Percentiles rank a stretch among this genome's conserved stretches.
Conservation (phyloP, 2,888 invertebrate genomes). For the Thera britannica region DNA sequence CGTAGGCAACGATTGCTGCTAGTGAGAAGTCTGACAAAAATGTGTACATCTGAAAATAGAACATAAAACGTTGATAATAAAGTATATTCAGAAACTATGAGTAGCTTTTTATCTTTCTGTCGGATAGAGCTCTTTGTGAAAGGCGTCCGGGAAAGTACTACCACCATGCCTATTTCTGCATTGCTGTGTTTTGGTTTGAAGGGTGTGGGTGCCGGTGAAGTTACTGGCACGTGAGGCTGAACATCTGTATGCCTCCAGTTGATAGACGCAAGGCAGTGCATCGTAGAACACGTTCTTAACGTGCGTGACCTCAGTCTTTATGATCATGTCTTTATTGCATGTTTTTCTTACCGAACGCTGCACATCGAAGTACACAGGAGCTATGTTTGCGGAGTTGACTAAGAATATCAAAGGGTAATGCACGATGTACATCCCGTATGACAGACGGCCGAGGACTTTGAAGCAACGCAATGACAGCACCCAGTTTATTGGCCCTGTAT, state of each 20-base stretch:
- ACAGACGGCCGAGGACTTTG: slow-evolving; percentile 78
- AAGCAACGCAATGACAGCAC: slow-evolving; percentile 77
- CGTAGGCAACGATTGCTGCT: slow-evolving; percentile 54
- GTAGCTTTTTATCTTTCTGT: too few species aligned
- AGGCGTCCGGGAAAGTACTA: too few species aligned
- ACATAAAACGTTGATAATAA: neutral
- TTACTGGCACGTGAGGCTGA: too few species aligned
- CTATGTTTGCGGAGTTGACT: slow-evolving; percentile 45
- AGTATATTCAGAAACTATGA: too few species aligned
- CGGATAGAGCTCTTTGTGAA: too few species aligned
- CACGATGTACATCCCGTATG: slow-evolving; percentile 82
- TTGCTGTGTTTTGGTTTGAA: too few species aligned
- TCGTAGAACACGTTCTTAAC: too few species aligned
- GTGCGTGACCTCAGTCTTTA: too few species aligned
- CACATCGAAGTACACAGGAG: slow-evolving; percentile 52
- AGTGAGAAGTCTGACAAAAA: slow-evolving; percentile 55
- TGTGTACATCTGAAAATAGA: slow-evolving; percentile 56
- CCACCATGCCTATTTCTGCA: too few species aligned
- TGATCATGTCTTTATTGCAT: neutral
- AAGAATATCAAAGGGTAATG: slow-evolving; percentile 70
- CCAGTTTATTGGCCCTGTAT: slow-evolving; percentile 75
- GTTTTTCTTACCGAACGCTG: slow-evolving; percentile 46
- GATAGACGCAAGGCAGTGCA: too few species aligned
- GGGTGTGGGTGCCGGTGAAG: too few species aligned
- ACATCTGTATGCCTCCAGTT: too few species aligned